A percentile compares a stretch with the other conserved stretches of the same genome.
phyloP scores from a whole-genome alignment of 2,888 invertebrate species.

The Drosophila neutralis region DNA sequence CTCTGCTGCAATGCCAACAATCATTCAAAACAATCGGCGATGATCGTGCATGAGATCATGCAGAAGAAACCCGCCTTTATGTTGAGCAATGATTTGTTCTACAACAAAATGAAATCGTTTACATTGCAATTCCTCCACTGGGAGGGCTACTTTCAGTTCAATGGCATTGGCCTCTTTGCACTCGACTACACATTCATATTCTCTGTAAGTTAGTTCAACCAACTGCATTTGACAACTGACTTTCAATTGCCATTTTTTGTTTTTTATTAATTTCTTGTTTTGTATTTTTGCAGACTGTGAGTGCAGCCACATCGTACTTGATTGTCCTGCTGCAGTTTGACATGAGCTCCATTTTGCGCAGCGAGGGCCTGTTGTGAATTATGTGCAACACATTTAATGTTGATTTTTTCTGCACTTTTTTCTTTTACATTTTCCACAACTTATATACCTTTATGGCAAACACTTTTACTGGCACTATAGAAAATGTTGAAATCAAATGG shows the following conservation, averaged over 20 bases:
- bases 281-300: slow-evolving; percentile 76
- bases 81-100: slow-evolving; percentile 84
- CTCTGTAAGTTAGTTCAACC: slow-evolving; percentile 75
- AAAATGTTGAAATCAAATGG: background rate
- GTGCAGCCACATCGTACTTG: slow-evolving; percentile 84
- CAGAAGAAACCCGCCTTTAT: slow-evolving; percentile 85
- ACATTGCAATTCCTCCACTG: slow-evolving; percentile 84
- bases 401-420: slow-evolving; percentile 4
- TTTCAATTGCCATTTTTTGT: background rate
- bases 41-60: slow-evolving; percentile 85
- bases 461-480: slow-evolving; percentile 13
- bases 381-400: slow-evolving; percentile 9
- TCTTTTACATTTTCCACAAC: background rate
- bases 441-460: slow-evolving; percentile 7
- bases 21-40: slow-evolving; percentile 83
- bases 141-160: slow-evolving; percentile 84
- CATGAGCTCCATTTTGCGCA: slow-evolving; percentile 80
- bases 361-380: slow-evolving; percentile 74
- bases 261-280: background rate
- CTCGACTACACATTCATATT: slow-evolving; percentile 85
- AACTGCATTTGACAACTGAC: background rate
- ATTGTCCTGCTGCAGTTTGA: slow-evolving; percentile 85
- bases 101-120: slow-evolving; percentile 85
- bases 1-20: slow-evolving; percentile 82
- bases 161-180: slow-evolving; percentile 84